Conservation (phyloP, 2,113 vertebrate genomes). For the Forbesichthys papilliferus region DNA sequence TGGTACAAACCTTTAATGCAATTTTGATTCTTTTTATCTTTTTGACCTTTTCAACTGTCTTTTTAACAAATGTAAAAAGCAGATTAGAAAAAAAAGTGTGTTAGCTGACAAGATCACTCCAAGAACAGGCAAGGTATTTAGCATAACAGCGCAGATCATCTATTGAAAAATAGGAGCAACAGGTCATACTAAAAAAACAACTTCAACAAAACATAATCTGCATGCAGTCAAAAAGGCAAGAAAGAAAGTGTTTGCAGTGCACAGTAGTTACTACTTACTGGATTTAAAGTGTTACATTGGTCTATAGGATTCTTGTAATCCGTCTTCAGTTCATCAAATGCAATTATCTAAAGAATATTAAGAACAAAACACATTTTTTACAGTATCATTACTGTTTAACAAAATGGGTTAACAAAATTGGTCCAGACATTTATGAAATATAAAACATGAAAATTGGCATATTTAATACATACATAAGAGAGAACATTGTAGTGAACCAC, state of each 20-base stretch:
- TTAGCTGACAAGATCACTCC: slow-evolving; percentile 88
- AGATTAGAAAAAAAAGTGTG: slow-evolving; percentile 82
- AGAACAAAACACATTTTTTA: slow-evolving; percentile 3
- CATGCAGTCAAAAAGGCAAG: slow-evolving; percentile 62
- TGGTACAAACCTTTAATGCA: slow-evolving; percentile 99
- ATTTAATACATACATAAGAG: too few relatives aligned
- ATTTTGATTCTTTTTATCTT: slow-evolving; percentile 99
- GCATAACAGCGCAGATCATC: slow-evolving; percentile 72
- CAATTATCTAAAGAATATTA: slow-evolving; percentile 87
- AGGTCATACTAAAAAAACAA: not conserved
- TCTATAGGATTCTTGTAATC: slow-evolving; percentile 99
- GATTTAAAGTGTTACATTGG: slow-evolving; percentile 98
- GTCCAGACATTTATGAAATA: not conserved
- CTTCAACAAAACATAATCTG: slow-evolving; percentile 48
- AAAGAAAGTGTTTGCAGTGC: not conserved
- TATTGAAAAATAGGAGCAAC: slow-evolving; percentile 23
- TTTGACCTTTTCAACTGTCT: slow-evolving; percentile 99
- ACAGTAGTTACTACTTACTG: slow-evolving; percentile 81
- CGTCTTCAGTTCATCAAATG: slow-evolving; percentile 98
- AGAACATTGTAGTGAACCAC: not conserved
- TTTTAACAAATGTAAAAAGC: slow-evolving; percentile 85
- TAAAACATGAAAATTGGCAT: not conserved
- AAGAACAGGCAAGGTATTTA: slow-evolving; percentile 84
- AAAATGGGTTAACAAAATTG: not conserved
- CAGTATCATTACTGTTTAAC: not conserved